Evolutionary conservation across 1,140 invertebrate genomes (phyloP).

Genomic region (Arctopsyche grandis): DNA sequence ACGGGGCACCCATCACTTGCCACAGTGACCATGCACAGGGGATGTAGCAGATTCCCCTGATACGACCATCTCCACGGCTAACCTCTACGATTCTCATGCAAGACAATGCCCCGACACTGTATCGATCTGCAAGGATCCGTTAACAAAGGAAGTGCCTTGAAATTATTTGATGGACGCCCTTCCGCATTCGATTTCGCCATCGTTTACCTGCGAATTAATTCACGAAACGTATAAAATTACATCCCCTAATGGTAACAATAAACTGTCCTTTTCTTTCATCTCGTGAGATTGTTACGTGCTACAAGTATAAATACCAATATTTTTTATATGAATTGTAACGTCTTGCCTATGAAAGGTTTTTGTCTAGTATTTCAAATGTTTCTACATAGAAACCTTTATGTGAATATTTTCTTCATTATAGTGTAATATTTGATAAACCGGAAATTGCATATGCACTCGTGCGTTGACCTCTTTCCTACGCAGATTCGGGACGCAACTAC

Average conservation of each 20-base stretch:
- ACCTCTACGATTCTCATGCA: background rate
- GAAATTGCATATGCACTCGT: constrained; percentile 23
- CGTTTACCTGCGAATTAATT: background rate
- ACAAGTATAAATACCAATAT: no score
- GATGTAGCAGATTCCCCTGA: background rate
- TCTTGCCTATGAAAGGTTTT: no score
- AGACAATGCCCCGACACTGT: constrained; percentile 1
- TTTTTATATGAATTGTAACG: no score
- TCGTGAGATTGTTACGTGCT: no score
- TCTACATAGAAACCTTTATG: no score
- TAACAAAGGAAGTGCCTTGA: constrained; percentile 3
- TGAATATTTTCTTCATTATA: no score
- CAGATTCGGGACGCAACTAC: constrained; percentile 11
- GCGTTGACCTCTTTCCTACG: constrained; percentile 25
- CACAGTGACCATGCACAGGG: constrained; percentile 22
- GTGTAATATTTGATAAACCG: no score
- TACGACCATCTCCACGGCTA: background rate
- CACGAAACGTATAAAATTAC: constrained; percentile 9
- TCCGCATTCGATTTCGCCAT: constrained; percentile 3
- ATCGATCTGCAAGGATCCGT: constrained; percentile 5
- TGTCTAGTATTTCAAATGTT: no score
- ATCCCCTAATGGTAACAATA: background rate
- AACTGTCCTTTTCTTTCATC: no score
- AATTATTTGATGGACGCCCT: constrained; percentile 1
- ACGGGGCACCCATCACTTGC: constrained; percentile 49